phyloP scores from a whole-genome alignment of 2,888 invertebrate genomes.

The Invenusta paracnida region DNA sequence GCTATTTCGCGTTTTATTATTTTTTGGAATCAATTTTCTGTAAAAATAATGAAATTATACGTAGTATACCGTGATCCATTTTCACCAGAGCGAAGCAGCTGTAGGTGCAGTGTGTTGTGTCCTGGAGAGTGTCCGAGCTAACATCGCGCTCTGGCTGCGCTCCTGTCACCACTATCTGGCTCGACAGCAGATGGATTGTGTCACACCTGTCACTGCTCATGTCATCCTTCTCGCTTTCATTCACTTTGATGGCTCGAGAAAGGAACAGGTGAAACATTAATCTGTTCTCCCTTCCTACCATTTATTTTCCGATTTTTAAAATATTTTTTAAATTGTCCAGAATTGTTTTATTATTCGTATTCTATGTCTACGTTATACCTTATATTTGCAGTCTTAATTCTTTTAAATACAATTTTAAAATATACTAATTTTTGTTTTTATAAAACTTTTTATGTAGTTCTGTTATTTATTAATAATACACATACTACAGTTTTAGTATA shows the following conservation, averaged over 20 bases:
- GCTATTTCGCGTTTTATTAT: no score
- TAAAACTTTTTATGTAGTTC: no score
- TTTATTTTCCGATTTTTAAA: no score
- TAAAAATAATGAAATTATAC: background rate
- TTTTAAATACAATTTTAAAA: background rate
- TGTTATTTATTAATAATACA: no score
- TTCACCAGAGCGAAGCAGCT: slow-evolving; percentile 25
- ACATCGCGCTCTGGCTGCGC: slow-evolving; percentile 34
- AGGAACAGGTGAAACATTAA: background rate
- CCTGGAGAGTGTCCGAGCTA: background rate
- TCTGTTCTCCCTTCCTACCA: no score
- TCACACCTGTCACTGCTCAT: slow-evolving; percentile 8
- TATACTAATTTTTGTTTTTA: background rate
- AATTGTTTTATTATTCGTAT: no score
- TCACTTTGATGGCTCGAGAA: background rate
- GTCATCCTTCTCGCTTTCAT: slow-evolving; percentile 6
- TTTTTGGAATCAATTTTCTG: no score
- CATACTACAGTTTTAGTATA: no score
- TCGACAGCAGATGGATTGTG: slow-evolving; percentile 23
- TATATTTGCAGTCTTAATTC: no score
- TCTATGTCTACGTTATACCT: no score
- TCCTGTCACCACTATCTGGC: slow-evolving; percentile 41
- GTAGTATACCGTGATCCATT: background rate
- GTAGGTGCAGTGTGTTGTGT: background rate
- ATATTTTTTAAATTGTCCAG: no score